A percentile compares a stretch with the other conserved stretches of the same genome.
Conservation (phyloP, 1,140 invertebrate species). For the Drosophila tropicalis region DNA sequence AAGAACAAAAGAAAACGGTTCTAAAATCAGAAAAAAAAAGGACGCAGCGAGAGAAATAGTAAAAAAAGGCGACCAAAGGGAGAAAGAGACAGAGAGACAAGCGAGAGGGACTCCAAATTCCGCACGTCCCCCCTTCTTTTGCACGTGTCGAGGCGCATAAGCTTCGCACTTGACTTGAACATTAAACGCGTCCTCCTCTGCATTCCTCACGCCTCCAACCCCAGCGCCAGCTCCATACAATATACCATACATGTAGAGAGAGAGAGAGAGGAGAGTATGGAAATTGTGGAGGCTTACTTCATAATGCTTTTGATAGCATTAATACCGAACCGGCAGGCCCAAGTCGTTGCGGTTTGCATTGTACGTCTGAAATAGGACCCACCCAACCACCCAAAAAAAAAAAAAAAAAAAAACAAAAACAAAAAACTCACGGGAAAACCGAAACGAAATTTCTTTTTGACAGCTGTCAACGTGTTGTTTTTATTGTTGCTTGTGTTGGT, state of each 20-base stretch:
- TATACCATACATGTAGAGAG: not conserved
- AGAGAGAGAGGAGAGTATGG: conserved; percentile 27
- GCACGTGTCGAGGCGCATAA: conserved; percentile 62
- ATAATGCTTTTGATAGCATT: conserved; percentile 34
- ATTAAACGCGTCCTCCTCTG: conserved; percentile 60
- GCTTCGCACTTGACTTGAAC: conserved; percentile 76
- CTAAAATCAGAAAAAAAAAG: conserved; percentile 34
- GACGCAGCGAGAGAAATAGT: conserved; percentile 32
- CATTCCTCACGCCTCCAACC: not conserved
- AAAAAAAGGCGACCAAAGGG: conserved; percentile 9
- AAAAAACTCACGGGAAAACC: not conserved
- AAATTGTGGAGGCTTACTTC: conserved; percentile 57
- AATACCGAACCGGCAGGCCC: conserved; percentile 43
- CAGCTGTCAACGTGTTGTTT: conserved; percentile 63
- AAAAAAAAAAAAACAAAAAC: conserved; percentile 7
- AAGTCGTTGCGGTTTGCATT: conserved; percentile 48
- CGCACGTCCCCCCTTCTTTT: conserved; percentile 26
- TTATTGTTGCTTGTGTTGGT: conserved; percentile 29
- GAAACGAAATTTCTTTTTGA: conserved; percentile 48
- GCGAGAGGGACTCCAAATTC: conserved; percentile 5
- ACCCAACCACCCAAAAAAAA: no score
- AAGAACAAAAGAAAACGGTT: conserved; percentile 69
- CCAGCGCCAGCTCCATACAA: not conserved
- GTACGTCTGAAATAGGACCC: conserved; percentile 38
- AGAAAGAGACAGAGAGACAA: conserved; percentile 3